Evolutionary conservation across 2,113 vertebrate species (phyloP).

Genomic region (Triplophysa siluroides): DNA sequence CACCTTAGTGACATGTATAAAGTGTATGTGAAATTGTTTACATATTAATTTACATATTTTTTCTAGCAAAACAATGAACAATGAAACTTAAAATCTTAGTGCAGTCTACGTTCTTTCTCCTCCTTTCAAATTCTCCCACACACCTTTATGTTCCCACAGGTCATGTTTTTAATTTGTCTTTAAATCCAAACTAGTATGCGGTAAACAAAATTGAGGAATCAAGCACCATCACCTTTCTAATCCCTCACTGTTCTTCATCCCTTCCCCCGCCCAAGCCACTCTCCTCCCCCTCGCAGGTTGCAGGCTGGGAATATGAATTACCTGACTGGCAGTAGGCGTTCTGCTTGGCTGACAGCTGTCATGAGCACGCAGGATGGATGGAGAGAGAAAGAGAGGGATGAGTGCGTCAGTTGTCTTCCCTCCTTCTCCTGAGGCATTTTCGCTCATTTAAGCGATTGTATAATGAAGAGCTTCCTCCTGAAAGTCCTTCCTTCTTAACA

Average conservation of each 20-base stretch:
- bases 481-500: conserved; percentile 22
- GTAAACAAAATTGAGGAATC: background rate
- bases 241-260: conserved; percentile 2
- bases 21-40: too few relatives aligned
- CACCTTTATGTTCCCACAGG: background rate
- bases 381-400: conserved; percentile 71
- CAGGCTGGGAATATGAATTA: conserved; percentile 75
- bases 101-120: too few relatives aligned
- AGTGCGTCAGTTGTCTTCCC: conserved; percentile 68
- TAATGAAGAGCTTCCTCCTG: conserved; percentile 42
- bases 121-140: too few relatives aligned
- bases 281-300: conserved; percentile 5
- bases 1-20: too few relatives aligned
- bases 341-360: conserved; percentile 76
- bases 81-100: too few relatives aligned
- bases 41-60: too few relatives aligned
- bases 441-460: conserved; percentile 37
- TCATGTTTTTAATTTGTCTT: conserved; percentile 8
- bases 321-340: conserved; percentile 69
- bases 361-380: conserved; percentile 69
- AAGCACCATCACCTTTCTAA: conserved; percentile 20
- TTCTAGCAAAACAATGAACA: too few relatives aligned
- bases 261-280: background rate
- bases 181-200: background rate
- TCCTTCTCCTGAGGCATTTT: conserved; percentile 46